Evolutionary conservation across 2,113 vertebrate genomes (phyloP).

Genomic region (Gracilinanus agilis): DNA sequence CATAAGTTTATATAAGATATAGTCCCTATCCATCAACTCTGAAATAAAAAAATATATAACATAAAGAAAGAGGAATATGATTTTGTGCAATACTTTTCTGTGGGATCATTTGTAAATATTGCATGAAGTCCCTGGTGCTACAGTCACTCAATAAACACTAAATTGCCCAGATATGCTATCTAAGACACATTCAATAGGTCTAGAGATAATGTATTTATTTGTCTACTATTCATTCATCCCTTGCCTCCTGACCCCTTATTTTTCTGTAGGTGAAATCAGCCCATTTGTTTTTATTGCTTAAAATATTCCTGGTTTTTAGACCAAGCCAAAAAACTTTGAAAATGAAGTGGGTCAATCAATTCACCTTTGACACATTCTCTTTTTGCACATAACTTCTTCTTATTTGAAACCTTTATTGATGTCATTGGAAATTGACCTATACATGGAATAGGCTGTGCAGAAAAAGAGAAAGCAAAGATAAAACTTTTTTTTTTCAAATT

Average conservation of each 20-base stretch:
- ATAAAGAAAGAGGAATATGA: background rate
- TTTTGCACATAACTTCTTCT: background rate
- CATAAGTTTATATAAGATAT: background rate
- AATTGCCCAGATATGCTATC: background rate
- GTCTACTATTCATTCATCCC: background rate
- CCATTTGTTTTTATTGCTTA: background rate
- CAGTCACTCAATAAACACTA: background rate
- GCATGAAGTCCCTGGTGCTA: rapidly evolving
- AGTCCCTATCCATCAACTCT: background rate
- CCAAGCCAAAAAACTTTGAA: background rate
- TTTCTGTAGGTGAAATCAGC: background rate
- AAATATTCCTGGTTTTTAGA: background rate
- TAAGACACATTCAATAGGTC: background rate
- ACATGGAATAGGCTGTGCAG: background rate
- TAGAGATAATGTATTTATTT: background rate
- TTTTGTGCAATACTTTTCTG: rapidly evolving
- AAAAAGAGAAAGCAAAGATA: background rate
- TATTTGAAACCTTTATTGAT: rapidly evolving
- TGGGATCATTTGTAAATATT: rapidly evolving
- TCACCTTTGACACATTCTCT: rapidly evolving
- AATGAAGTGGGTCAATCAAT: rapidly evolving
- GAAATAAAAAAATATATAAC: background rate
- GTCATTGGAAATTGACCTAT: background rate
- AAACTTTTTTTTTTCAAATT: background rate
- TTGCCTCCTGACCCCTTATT: background rate